A percentile compares a stretch with the other conserved stretches of the same genome.
Evolutionary conservation across 2,797 vertebrate species (phyloP).

Genomic region (Sebastes vulpes): DNA sequence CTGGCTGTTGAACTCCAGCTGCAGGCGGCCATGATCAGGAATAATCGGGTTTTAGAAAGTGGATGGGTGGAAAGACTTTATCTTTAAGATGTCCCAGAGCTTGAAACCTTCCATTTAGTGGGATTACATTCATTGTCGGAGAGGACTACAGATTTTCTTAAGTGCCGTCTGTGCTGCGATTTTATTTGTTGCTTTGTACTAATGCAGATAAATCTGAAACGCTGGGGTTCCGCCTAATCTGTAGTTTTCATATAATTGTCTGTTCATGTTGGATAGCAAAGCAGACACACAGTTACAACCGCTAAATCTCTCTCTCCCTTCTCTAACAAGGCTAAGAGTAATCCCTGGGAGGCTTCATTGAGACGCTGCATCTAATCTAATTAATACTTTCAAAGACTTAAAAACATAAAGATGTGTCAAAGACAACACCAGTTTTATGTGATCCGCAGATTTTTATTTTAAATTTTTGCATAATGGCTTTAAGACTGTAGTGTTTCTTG

Average conservation of each 20-base stretch:
- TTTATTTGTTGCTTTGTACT: not conserved
- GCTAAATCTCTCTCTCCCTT: not conserved
- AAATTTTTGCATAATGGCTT: not conserved
- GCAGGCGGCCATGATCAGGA: not conserved
- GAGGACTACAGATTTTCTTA: not conserved
- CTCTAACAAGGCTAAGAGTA: not conserved
- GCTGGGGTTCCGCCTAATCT: not conserved
- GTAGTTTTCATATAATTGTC: not conserved
- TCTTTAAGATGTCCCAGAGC: conserved; percentile 3
- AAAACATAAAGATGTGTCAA: not conserved
- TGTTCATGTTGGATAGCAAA: not conserved
- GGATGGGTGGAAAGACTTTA: not conserved
- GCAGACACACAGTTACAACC: not conserved
- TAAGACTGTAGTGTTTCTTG: not conserved
- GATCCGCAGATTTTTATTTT: not conserved
- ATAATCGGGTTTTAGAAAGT: conserved; percentile 20
- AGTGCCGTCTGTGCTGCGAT: not conserved
- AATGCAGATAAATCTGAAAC: not conserved
- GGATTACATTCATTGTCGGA: not conserved
- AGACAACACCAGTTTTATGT: not conserved
- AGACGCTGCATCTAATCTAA: not conserved
- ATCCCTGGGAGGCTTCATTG: not conserved
- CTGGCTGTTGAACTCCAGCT: conserved; percentile 9
- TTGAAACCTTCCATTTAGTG: conserved; percentile 9
- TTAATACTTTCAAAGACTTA: not conserved